A percentile compares a stretch with the other conserved stretches of the same genome.
phyloP scores from a whole-genome alignment of 2,797 vertebrate genomes.

The Halcyon chelicuti region DNA sequence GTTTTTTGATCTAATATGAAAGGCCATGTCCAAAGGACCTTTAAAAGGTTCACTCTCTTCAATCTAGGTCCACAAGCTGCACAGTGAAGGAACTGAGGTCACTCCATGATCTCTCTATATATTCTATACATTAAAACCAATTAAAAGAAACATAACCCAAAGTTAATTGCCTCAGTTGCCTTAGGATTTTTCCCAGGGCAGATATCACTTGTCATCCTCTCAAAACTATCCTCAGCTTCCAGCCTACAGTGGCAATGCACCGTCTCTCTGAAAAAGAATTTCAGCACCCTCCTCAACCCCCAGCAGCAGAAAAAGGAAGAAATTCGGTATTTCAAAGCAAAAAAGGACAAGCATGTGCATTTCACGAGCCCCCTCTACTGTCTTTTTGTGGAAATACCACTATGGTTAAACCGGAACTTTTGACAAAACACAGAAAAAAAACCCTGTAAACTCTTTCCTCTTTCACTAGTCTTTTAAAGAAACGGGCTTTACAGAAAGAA shows the following conservation, averaged over 20 bases:
- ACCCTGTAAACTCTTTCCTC: background rate
- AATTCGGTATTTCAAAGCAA: background rate
- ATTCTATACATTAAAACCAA: background rate
- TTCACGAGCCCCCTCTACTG: constrained; percentile 57
- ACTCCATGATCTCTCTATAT: background rate
- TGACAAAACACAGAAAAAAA: background rate
- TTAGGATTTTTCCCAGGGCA: background rate
- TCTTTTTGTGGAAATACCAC: background rate
- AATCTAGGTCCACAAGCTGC: background rate
- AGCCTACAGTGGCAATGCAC: background rate
- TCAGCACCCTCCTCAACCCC: background rate
- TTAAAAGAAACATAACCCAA: background rate
- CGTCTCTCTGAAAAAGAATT: background rate
- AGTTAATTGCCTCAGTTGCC: background rate
- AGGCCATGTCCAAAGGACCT: background rate
- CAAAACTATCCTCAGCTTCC: background rate
- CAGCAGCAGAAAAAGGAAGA: background rate
- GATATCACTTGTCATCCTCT: background rate
- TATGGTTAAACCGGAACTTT: background rate
- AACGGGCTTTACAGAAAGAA: background rate
- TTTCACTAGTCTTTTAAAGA: background rate
- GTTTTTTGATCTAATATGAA: background rate
- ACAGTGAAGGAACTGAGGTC: background rate
- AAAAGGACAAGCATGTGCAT: background rate
- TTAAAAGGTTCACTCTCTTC: background rate